Conservation (phyloP, 1,140 invertebrate species). For the Theocolax elegans region DNA sequence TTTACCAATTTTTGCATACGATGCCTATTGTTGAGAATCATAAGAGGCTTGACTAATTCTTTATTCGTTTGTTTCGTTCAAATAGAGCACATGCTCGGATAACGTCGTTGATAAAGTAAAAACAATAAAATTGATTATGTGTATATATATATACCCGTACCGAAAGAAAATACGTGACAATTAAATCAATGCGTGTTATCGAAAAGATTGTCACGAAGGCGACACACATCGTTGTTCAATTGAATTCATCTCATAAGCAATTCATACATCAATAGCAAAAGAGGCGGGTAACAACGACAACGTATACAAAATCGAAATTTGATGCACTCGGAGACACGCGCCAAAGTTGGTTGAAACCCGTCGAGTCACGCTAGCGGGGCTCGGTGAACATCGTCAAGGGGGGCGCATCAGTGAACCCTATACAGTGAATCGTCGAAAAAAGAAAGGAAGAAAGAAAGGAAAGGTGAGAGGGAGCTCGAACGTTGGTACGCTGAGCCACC, state of each 20-base stretch:
- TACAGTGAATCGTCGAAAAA: background rate
- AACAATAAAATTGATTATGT: no score
- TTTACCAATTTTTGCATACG: no score
- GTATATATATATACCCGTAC: no score
- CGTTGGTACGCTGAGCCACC: background rate
- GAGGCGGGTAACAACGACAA: background rate
- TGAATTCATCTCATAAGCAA: background rate
- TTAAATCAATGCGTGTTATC: no score
- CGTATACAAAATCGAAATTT: background rate
- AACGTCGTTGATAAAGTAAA: no score
- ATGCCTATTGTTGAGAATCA: no score
- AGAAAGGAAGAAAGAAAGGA: background rate
- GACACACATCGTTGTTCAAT: no score
- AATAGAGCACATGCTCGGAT: no score
- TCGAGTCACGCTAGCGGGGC: constrained; percentile 1
- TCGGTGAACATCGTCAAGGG: constrained; percentile 1
- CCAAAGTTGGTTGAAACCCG: background rate
- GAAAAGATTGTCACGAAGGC: no score
- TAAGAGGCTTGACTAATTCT: no score
- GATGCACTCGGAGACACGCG: background rate
- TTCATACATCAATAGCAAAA: background rate
- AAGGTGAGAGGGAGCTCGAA: background rate
- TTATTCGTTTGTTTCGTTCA: no score
- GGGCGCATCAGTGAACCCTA: background rate
- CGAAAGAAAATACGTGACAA: no score